Evolutionary conservation across 2,797 vertebrate genomes (phyloP).

Genomic region (Acrocephalus scirpaceus): DNA sequence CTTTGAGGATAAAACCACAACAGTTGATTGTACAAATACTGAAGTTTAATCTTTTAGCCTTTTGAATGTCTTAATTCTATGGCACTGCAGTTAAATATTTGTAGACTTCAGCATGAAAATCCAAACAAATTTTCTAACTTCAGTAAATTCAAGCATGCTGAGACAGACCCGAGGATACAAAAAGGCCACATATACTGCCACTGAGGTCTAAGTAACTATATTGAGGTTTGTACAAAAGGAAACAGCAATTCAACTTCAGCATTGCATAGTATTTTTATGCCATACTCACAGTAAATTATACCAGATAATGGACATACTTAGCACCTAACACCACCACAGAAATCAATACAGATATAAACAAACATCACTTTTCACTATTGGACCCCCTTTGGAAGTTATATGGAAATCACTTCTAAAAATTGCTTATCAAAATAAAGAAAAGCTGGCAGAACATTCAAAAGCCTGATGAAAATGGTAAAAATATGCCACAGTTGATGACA

Average conservation of each 20-base stretch:
- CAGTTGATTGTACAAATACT: not conserved
- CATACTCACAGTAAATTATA: not conserved
- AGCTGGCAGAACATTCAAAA: not conserved
- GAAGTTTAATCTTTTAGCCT: not conserved
- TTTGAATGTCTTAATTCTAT: not conserved
- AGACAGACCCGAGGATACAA: not conserved
- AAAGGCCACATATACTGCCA: not conserved
- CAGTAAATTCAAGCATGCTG: not conserved
- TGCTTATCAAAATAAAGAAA: not conserved
- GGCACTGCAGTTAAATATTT: not conserved
- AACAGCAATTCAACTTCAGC: not conserved
- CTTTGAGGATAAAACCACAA: not conserved
- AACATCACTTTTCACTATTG: not conserved
- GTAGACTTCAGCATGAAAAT: not conserved
- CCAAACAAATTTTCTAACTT: slow-evolving; percentile 10
- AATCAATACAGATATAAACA: not conserved
- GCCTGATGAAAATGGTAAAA: not conserved
- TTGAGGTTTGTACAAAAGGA: not conserved
- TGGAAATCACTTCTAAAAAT: not conserved
- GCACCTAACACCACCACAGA: not conserved
- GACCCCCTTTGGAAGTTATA: not conserved
- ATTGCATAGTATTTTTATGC: not conserved
- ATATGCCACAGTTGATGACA: not conserved
- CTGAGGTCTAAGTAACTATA: not conserved
- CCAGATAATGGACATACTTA: not conserved